Evolutionary conservation across 2,888 invertebrate species (phyloP).

Genomic region (Ophraella communa): DNA sequence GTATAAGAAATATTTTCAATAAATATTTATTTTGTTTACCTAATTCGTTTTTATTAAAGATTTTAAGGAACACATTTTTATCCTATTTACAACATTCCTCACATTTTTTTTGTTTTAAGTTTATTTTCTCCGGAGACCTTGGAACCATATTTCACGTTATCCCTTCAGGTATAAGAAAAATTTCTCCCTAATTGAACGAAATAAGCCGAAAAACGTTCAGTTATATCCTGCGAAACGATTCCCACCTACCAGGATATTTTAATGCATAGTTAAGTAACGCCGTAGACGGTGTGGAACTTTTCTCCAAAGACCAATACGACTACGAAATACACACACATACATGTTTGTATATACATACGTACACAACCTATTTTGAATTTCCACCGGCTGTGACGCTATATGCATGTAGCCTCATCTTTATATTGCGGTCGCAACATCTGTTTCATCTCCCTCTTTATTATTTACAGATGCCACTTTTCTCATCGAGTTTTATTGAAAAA

Average conservation of each 20-base stretch:
- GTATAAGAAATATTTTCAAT: too few relatives aligned
- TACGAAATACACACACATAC: slow-evolving; percentile 31
- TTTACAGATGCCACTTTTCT: slow-evolving; percentile 39
- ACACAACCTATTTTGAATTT: slow-evolving; percentile 47
- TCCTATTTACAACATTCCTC: too few relatives aligned
- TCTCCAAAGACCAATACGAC: slow-evolving; percentile 51
- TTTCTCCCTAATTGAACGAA: slow-evolving; percentile 31
- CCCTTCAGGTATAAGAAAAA: slow-evolving; percentile 4
- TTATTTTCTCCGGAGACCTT: too few relatives aligned
- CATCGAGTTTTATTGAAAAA: slow-evolving; percentile 30
- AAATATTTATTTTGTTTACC: too few relatives aligned
- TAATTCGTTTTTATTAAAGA: too few relatives aligned
- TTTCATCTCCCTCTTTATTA: slow-evolving; percentile 35
- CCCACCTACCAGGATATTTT: slow-evolving; percentile 46
- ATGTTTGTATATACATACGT: slow-evolving; percentile 28
- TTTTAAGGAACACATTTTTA: too few relatives aligned
- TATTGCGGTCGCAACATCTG: slow-evolving; percentile 40
- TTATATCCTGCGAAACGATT: slow-evolving; percentile 42
- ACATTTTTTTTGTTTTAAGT: too few relatives aligned
- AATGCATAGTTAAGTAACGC: slow-evolving; percentile 56
- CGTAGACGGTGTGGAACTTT: slow-evolving; percentile 45
- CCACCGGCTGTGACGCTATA: slow-evolving; percentile 45
- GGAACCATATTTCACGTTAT: neutral
- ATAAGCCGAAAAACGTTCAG: slow-evolving; percentile 38
- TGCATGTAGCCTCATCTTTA: slow-evolving; percentile 43